Base-by-base conservation (phyloP, 2,113 vertebrate genomes). In the Aleadryas rufinucha region DNA sequence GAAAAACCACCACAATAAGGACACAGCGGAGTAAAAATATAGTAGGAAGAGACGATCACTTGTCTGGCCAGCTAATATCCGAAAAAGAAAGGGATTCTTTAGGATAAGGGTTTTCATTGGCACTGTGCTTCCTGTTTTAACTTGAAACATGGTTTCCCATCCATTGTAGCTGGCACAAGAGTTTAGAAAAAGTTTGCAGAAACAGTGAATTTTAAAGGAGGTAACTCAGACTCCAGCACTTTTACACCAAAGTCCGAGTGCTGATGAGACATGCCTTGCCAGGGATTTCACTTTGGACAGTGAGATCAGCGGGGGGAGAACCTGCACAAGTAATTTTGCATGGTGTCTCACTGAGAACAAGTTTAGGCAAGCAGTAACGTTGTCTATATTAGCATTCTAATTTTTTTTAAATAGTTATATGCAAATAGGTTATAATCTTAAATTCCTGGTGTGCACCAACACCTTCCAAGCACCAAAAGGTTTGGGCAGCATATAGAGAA, bases 191-290 rank as follows among this genome's bases (percentile, higher is more conserved):
- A 16, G 52, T 69, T 27, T 52, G 45, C 41, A 91, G 37, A 86
- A 85, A 76, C 14, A 16, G 44, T 15, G 13, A 45, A 37, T 84
- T 90, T 92, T 30, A 71, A 90, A 52, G 0, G 0, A 41, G 41
- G 28, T 65, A 88, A 59, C 33, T 47, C 30, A 69, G 41, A 57
- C 33, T 83, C 50, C 33, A 44, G 16, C 30, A 56, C 41, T 47
- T 84, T 70, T 49, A 60, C 18, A 76, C 21, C 21, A 3, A 59
- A 47, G 11, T 63, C 30, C 0, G 0, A 75, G 31, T 33, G n/a
- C 28, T 65, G 37, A 72, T 53, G 53, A 56, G 45, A 63, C 24
- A 39, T 5, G 17, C 52, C 42, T 24, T 53, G n/a, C 37, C 68
- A 83, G 35, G 31, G 37, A 20, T 42, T 78, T 77, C 63, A 59